Conservation (phyloP, 2,888 invertebrate species). For the Thalpophila matura region DNA sequence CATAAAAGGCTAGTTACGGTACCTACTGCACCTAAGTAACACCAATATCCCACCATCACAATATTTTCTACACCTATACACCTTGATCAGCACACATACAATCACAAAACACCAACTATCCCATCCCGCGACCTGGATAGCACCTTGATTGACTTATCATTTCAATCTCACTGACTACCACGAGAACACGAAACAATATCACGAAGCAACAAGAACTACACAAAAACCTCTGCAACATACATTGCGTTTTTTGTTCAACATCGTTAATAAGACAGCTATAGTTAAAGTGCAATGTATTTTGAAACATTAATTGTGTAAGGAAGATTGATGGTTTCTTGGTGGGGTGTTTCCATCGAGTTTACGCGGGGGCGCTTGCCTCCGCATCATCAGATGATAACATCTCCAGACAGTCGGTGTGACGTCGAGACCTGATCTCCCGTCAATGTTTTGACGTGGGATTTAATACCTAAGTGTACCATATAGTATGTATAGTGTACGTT, state of each 20-base stretch:
- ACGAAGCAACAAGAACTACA: not conserved
- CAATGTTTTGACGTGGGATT: conserved; percentile 82
- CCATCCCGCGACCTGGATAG: conserved; percentile 67
- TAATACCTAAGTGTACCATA: conserved; percentile 21
- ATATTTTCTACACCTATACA: conserved; percentile 19
- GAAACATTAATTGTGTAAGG: too few relatives aligned
- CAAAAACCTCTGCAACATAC: not conserved
- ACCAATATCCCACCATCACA: not conserved
- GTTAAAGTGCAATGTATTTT: conserved; percentile 12
- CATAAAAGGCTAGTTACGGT: too few relatives aligned
- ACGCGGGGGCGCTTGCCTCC: conserved; percentile 78
- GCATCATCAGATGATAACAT: conserved; percentile 82
- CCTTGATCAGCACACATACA: conserved; percentile 54
- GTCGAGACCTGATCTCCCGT: conserved; percentile 73
- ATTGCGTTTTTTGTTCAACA: conserved; percentile 2
- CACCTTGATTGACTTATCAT: conserved; percentile 83
- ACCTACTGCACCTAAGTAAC: not conserved
- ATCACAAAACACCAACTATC: conserved; percentile 56
- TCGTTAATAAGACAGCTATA: rapidly evolving
- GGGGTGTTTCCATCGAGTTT: conserved; percentile 58
- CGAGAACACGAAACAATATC: conserved; percentile 17
- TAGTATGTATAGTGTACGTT: not conserved
- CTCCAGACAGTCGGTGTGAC: conserved; percentile 69
- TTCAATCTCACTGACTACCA: conserved; percentile 66
- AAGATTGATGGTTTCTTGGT: not conserved